A percentile compares a stretch with the other conserved stretches of the same genome.
Evolutionary conservation across 2,113 vertebrate genomes (phyloP).

Genomic region (Myocastor coypus): DNA sequence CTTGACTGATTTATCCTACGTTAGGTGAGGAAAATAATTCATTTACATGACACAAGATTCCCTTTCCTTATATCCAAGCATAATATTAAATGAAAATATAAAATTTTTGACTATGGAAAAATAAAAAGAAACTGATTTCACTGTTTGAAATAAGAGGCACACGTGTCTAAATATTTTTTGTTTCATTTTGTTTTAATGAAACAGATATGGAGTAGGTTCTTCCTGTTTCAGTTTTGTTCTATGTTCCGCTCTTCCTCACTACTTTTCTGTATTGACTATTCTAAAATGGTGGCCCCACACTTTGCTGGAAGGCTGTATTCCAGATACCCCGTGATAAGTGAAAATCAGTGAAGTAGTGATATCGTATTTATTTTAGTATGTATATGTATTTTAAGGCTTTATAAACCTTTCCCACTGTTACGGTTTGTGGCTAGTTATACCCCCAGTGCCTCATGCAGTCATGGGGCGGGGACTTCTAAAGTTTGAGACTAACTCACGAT

Average conservation of each 20-base stretch:
- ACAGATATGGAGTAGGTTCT: not conserved
- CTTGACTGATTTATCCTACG: not conserved
- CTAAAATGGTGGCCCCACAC: not conserved
- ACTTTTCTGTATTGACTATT: not conserved
- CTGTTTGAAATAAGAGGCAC: not conserved
- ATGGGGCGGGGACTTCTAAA: too few relatives aligned
- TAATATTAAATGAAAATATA: not conserved
- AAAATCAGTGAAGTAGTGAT: too few relatives aligned
- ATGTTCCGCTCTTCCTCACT: not conserved
- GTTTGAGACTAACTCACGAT: too few relatives aligned
- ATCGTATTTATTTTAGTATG: too few relatives aligned
- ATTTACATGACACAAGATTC: not conserved
- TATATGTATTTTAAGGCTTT: too few relatives aligned
- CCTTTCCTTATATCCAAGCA: not conserved
- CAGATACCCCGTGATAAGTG: too few relatives aligned
- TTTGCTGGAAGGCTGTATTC: accelerated
- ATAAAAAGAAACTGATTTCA: not conserved
- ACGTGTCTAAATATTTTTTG: not conserved
- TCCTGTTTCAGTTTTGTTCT: not conserved
- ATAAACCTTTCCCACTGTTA: too few relatives aligned
- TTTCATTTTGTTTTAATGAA: not conserved
- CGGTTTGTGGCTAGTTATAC: too few relatives aligned
- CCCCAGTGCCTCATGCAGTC: too few relatives aligned
- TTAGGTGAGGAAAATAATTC: conserved; percentile 31
- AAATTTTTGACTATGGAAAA: conserved; percentile 12